These are phyloP conservation scores for Chinchilla lanigera DNA, from an alignment of 2,113 vertebrate species.

Conservation along the genomic window DNA sequence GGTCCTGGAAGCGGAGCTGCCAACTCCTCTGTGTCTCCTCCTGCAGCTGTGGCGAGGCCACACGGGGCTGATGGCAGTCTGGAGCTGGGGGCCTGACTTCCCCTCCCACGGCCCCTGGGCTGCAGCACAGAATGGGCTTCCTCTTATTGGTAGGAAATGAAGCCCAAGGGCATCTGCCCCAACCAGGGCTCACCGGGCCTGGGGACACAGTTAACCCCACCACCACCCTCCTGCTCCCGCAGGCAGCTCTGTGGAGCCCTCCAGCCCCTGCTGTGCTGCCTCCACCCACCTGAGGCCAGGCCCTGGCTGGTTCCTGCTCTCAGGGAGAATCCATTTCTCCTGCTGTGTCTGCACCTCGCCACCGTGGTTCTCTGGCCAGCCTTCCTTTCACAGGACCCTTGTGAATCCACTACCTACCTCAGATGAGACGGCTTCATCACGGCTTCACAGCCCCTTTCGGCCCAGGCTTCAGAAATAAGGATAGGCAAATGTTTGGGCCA, in stretches of 20 bases:
- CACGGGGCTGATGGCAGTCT: fast-evolving
- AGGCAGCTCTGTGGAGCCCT: background rate
- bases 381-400: background rate
- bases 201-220: background rate
- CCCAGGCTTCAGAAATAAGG: background rate
- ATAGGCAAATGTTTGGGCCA: background rate
- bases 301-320: background rate
- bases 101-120: background rate
- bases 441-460: background rate
- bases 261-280: fast-evolving
- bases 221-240: background rate
- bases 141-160: background rate
- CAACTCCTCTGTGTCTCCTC: fast-evolving
- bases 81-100: too few species aligned
- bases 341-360: background rate
- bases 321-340: background rate
- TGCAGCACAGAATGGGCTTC: background rate
- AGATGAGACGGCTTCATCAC: too few species aligned
- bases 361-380: too few species aligned
- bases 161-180: background rate
- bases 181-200: fast-evolving
- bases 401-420: background rate
- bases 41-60: background rate
- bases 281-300: background rate
- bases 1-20: background rate